These are phyloP conservation scores for Mormyrus proboscirostris DNA, from an alignment of 2,797 vertebrate species.

Conservation along the genomic window DNA sequence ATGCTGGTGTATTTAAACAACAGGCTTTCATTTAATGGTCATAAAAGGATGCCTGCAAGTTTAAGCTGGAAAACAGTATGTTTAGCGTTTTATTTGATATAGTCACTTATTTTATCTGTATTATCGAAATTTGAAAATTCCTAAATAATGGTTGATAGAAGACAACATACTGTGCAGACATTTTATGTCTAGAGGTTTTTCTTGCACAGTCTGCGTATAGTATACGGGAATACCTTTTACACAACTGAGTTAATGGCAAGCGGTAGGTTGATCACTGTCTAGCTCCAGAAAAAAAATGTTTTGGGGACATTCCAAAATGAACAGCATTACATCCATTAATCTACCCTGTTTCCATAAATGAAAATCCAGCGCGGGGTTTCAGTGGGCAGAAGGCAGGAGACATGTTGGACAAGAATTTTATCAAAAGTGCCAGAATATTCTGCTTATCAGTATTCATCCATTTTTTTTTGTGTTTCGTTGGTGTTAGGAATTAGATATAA, in stretches of 20 bases:
- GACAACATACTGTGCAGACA: background rate
- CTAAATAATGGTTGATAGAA: background rate
- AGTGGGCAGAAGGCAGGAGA: background rate
- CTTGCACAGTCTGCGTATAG: background rate
- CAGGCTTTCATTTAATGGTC: background rate
- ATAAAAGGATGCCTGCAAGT: background rate
- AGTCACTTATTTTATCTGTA: background rate
- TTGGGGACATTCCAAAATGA: background rate
- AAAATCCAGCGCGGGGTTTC: background rate
- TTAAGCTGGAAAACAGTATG: background rate
- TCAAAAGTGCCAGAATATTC: background rate
- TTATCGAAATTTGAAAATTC: background rate
- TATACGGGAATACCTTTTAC: background rate
- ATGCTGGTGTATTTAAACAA: background rate
- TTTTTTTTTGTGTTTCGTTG: background rate
- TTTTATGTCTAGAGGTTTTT: background rate
- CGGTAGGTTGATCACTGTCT: background rate
- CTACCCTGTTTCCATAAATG: background rate
- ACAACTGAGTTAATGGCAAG: background rate
- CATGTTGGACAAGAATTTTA: background rate
- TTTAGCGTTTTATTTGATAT: background rate
- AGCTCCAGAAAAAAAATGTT: background rate
- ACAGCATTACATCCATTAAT: background rate
- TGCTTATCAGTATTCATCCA: background rate
- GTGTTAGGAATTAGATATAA: background rate